Conservation (phyloP, 1,140 invertebrate species). For the Drosophila tani region DNA sequence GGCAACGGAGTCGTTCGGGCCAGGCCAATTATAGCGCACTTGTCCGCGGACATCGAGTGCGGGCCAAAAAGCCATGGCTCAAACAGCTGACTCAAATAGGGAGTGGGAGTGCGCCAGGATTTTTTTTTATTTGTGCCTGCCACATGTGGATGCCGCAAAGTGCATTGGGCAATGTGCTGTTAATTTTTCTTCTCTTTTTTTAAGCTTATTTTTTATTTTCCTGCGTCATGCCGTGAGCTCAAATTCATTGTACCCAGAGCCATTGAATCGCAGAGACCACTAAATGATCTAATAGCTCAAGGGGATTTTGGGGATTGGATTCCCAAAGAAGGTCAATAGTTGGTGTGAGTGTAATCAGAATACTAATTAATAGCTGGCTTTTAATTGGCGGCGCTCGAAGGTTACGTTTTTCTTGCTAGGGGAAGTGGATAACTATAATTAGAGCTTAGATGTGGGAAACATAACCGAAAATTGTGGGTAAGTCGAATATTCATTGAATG, state of each 20-base stretch:
- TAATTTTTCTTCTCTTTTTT: background rate
- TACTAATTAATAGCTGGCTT: constrained; percentile 30
- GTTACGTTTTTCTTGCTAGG: constrained; percentile 8
- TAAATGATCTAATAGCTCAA: constrained; percentile 25
- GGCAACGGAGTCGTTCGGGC: constrained; percentile 54
- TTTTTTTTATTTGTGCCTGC: constrained; percentile 2
- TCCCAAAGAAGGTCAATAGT: constrained; percentile 30
- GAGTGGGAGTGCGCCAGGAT: constrained; percentile 37
- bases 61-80: constrained; percentile 46
- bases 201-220: background rate
- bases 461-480: background rate
- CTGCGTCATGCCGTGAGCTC: constrained; percentile 7
- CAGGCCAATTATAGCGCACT: constrained; percentile 78
- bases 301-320: constrained; percentile 14
- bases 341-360: constrained; percentile 31
- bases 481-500: background rate
- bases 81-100: constrained; percentile 31
- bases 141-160: constrained; percentile 43
- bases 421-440: constrained; percentile 24
- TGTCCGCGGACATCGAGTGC: constrained; percentile 57
- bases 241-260: background rate
- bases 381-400: constrained; percentile 18
- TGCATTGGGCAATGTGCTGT: constrained; percentile 24
- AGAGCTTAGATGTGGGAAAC: constrained; percentile 10
- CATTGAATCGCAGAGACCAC: background rate